A percentile compares a stretch with the other conserved stretches of the same genome.
Conservation (phyloP, 1,140 invertebrate species). For the Riptortus pedestris region DNA sequence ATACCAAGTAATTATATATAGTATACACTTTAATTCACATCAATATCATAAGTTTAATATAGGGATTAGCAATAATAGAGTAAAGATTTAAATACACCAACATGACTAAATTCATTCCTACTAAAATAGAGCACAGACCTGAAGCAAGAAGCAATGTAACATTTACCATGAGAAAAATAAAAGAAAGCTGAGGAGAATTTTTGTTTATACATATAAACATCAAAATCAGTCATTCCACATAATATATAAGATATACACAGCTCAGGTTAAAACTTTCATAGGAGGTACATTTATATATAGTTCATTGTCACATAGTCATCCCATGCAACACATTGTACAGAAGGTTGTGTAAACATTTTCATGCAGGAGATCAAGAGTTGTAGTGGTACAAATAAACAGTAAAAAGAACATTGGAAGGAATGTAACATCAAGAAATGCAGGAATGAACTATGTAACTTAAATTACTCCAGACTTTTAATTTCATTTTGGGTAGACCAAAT, state of each 20-base stretch:
- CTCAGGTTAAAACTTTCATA: background rate
- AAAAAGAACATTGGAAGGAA: background rate
- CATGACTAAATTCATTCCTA: too few relatives aligned
- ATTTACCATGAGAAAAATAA: too few relatives aligned
- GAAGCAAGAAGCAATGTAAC: background rate
- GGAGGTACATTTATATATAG: background rate
- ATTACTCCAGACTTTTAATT: background rate
- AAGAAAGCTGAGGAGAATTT: background rate
- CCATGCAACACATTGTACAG: background rate
- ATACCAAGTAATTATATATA: too few relatives aligned
- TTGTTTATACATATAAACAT: conserved; percentile 1
- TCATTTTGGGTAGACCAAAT: background rate
- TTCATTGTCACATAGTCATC: background rate
- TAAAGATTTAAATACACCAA: too few relatives aligned
- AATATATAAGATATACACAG: conserved; percentile 1
- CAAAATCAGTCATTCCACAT: conserved; percentile 7
- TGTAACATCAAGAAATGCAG: too few relatives aligned
- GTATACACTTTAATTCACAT: too few relatives aligned
- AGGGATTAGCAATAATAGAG: too few relatives aligned
- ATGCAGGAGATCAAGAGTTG: too few relatives aligned
- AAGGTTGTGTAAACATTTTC: too few relatives aligned
- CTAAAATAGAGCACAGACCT: too few relatives aligned
- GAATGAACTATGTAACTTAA: conserved; percentile 15
- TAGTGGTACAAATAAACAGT: background rate
- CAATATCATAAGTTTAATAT: too few relatives aligned